These are phyloP conservation scores for Rhinoptilus africanus DNA, from an alignment of 2,113 vertebrate species.

Conservation along the genomic window DNA sequence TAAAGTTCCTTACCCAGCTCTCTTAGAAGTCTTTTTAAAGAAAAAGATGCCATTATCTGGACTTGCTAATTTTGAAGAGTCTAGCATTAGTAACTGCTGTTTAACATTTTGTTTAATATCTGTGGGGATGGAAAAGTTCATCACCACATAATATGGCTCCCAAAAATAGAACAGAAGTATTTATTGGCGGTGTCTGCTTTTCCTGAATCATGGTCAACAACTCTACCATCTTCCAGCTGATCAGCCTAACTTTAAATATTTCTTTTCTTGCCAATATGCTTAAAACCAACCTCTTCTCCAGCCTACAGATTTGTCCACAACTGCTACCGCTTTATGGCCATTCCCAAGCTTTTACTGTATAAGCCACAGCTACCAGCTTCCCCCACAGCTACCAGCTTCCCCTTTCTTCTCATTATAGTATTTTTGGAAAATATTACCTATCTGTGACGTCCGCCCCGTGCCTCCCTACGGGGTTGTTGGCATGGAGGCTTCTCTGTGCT, in stretches of 20 bases:
- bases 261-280: background rate
- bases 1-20: background rate
- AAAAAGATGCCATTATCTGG: background rate
- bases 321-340: background rate
- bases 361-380: background rate
- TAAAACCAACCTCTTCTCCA: background rate
- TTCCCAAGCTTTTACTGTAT: background rate
- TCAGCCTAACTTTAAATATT: background rate
- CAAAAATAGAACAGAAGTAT: background rate
- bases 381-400: background rate
- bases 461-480: background rate
- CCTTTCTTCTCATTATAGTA: background rate
- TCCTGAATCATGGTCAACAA: background rate
- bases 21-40: background rate
- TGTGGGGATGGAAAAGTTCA: background rate
- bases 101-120: background rate
- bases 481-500: background rate
- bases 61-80: background rate
- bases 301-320: background rate
- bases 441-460: background rate
- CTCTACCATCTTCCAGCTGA: background rate
- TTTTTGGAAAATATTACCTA: background rate
- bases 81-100: background rate
- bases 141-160: background rate
- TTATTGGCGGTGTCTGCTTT: background rate